phyloP scores from a whole-genome alignment of 2,888 invertebrate genomes.

The Onchidella celtica region DNA sequence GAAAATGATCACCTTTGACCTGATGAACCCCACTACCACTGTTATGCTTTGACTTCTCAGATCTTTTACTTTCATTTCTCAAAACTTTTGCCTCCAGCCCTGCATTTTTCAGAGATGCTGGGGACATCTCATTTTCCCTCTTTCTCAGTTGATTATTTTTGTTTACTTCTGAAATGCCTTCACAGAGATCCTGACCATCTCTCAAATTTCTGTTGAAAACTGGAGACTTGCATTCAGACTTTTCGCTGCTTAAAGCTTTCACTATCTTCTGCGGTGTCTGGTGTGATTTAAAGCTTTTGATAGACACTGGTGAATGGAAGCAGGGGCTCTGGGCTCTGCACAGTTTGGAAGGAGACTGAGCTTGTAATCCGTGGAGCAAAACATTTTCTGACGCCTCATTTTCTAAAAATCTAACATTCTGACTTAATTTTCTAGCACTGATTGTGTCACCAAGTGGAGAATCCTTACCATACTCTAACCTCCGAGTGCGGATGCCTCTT shows the following conservation, averaged over 20 bases:
- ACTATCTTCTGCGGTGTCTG: not conserved
- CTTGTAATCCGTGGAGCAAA: not conserved
- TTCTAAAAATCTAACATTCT: too few species aligned
- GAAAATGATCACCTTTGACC: too few species aligned
- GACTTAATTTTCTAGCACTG: too few species aligned
- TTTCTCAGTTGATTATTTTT: not conserved
- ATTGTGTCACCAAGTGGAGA: too few species aligned
- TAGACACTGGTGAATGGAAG: constrained; percentile 15
- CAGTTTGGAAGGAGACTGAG: not conserved
- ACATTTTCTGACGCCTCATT: too few species aligned
- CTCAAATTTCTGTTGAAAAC: constrained; percentile 8
- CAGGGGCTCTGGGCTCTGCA: constrained; percentile 4
- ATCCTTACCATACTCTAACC: too few species aligned
- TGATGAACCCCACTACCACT: too few species aligned
- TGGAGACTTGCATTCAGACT: not conserved
- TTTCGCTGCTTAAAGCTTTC: not conserved
- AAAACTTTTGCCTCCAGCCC: not conserved
- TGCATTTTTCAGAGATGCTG: not conserved
- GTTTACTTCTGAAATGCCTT: not conserved
- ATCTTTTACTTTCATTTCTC: not conserved
- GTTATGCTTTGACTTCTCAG: not conserved
- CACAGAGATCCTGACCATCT: not conserved
- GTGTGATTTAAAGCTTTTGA: not conserved
- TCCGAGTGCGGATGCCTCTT: too few species aligned
- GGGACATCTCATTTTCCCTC: not conserved